These are phyloP conservation scores for Sphaerophoria rueppellii DNA, from an alignment of 2,888 invertebrate species.

Conservation along the genomic window DNA sequence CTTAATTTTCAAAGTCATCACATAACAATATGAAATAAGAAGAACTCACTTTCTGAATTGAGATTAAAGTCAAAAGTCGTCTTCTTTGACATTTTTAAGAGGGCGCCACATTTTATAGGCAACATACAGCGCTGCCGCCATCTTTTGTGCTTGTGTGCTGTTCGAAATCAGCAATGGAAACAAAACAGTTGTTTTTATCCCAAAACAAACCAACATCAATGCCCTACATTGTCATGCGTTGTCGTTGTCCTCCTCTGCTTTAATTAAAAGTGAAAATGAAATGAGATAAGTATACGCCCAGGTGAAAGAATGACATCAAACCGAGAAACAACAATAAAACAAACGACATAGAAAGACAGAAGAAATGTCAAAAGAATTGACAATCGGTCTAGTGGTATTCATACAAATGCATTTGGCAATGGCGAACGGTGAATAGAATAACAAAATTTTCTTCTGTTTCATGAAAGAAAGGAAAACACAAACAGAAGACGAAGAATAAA, in stretches of 20 bases:
- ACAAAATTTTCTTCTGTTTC: conserved; percentile 5
- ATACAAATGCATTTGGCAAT: background rate
- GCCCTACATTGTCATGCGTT: conserved; percentile 57
- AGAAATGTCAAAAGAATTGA: conserved; percentile 68
- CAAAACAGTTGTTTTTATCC: no score
- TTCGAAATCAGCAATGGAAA: no score
- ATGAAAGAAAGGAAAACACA: conserved; percentile 15
- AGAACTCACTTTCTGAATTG: no score
- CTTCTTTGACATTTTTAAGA: no score
- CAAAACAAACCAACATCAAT: background rate
- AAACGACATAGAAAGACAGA: background rate
- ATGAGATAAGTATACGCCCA: conserved; percentile 22
- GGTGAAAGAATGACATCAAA: conserved; percentile 36
- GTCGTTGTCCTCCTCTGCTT: conserved; percentile 27
- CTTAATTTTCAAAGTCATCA: no score
- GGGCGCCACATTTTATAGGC: no score
- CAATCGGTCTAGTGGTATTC: conserved; percentile 55
- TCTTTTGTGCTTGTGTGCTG: no score
- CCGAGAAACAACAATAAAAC: conserved; percentile 18
- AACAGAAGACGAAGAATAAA: conserved; percentile 28
- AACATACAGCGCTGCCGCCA: no score
- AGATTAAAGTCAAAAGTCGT: no score
- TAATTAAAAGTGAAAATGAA: conserved; percentile 67
- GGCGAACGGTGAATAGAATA: conserved; percentile 20
- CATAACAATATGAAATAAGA: no score